A percentile compares a stretch with the other conserved stretches of the same genome.
phyloP scores from a whole-genome alignment of 2,797 vertebrate genomes.

The Danio albolineatus region DNA sequence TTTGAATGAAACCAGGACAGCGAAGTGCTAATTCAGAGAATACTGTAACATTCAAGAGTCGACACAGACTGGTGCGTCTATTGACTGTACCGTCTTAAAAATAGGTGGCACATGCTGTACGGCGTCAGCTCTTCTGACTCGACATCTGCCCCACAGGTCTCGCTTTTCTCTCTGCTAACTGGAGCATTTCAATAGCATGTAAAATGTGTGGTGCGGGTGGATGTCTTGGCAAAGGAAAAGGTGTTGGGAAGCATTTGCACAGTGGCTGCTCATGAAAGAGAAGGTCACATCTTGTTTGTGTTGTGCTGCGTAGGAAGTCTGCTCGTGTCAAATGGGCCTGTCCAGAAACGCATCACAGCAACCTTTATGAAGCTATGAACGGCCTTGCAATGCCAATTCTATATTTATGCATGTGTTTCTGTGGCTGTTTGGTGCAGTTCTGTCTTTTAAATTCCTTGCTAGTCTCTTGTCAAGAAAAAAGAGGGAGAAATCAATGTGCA shows the following conservation, averaged over 20 bases:
- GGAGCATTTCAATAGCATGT: constrained; percentile 8
- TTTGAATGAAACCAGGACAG: constrained; percentile 27
- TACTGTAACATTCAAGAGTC: not conserved
- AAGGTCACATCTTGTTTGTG: constrained; percentile 43
- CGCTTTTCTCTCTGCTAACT: constrained; percentile 21
- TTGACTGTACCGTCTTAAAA: constrained; percentile 26
- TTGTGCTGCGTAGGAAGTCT: constrained; percentile 7
- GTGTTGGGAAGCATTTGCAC: not conserved
- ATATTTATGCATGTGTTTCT: not conserved
- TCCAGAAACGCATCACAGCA: not conserved
- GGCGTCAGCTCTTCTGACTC: not conserved
- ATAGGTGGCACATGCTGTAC: not conserved
- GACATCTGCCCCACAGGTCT: not conserved
- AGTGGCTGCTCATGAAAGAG: constrained; percentile 15
- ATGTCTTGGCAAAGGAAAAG: constrained; percentile 10
- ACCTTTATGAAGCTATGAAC: not conserved
- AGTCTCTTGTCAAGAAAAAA: constrained; percentile 9
- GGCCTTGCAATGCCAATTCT: constrained; percentile 8
- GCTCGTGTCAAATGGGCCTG: not conserved
- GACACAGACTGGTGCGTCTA: not conserved
- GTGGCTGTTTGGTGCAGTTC: not conserved
- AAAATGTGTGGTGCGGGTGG: not conserved
- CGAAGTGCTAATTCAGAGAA: not conserved
- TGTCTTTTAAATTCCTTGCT: not conserved
- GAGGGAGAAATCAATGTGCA: not conserved